These are phyloP conservation scores for Emydocephalus ijimae DNA, from an alignment of 2,113 vertebrate species.

Conservation along the genomic window DNA sequence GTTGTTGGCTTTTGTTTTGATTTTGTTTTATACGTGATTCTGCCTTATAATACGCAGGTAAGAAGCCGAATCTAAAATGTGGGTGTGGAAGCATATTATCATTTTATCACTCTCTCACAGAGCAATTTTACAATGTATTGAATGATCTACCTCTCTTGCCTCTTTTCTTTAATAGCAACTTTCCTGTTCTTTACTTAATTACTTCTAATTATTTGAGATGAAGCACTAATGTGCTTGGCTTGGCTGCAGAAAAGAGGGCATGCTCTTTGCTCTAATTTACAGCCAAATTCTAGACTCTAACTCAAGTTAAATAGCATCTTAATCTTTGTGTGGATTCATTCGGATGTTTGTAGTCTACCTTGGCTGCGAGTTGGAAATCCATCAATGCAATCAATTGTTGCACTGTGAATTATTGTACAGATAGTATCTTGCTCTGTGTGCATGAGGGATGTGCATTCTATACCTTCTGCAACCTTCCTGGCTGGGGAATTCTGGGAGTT, in stretches of 20 bases:
- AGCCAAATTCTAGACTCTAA: conserved; percentile 17
- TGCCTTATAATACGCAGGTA: conserved; percentile 18
- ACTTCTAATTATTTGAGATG: conserved; percentile 27
- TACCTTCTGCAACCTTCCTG: neutral
- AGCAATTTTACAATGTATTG: neutral
- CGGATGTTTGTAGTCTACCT: neutral
- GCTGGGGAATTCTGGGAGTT: neutral
- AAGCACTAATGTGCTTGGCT: conserved; percentile 24
- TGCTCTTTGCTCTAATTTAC: conserved; percentile 21
- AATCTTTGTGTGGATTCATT: neutral
- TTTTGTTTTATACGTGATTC: neutral
- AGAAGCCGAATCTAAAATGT: neutral
- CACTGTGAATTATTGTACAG: neutral
- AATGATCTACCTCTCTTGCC: neutral
- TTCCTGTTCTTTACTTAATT: conserved; percentile 33
- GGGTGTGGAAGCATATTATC: conserved; percentile 5
- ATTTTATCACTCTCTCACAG: neutral
- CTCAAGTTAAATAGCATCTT: conserved; percentile 1
- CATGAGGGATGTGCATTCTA: neutral
- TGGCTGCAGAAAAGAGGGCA: conserved; percentile 3
- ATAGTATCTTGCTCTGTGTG: neutral
- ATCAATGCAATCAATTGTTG: neutral
- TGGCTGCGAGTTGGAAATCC: neutral
- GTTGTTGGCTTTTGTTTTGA: neutral
- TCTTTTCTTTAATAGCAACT: conserved; percentile 26